Evolutionary conservation across 2,888 invertebrate species (phyloP).

Genomic region (Himalopsyche kuldschensis): DNA sequence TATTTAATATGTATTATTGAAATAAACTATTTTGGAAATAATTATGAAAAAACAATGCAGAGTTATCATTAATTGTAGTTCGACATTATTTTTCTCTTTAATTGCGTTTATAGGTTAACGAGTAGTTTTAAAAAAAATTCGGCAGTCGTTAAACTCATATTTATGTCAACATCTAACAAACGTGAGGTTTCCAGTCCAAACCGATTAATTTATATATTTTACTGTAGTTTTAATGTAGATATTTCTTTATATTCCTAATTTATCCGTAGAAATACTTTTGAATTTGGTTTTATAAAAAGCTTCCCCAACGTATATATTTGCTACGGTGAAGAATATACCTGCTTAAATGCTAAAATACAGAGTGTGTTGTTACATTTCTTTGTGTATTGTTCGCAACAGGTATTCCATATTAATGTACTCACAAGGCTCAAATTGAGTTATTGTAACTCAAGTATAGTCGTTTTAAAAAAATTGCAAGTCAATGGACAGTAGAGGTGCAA

Average conservation of each 20-base stretch:
- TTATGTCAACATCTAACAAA: neutral
- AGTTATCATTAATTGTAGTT: neutral
- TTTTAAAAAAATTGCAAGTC: too few relatives aligned
- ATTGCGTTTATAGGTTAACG: neutral
- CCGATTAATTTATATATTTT: neutral
- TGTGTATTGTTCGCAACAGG: too few relatives aligned
- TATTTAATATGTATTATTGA: too few relatives aligned
- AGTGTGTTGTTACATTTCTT: too few relatives aligned
- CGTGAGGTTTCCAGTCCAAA: neutral
- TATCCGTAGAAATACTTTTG: neutral
- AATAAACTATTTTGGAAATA: too few relatives aligned
- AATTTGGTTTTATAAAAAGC: neutral
- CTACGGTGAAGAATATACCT: too few relatives aligned
- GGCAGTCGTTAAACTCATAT: neutral
- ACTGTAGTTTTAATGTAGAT: neutral
- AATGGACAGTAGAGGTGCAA: too few relatives aligned
- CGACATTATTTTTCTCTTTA: neutral
- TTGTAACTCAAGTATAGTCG: too few relatives aligned
- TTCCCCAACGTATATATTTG: neutral
- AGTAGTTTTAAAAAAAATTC: neutral
- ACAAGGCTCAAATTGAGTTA: too few relatives aligned
- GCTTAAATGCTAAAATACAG: too few relatives aligned
- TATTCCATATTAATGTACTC: too few relatives aligned
- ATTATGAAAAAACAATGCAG: too few relatives aligned
- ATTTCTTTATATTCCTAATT: neutral